phyloP scores from a whole-genome alignment of 2,888 invertebrate genomes.

The Sussaba pulchella region DNA sequence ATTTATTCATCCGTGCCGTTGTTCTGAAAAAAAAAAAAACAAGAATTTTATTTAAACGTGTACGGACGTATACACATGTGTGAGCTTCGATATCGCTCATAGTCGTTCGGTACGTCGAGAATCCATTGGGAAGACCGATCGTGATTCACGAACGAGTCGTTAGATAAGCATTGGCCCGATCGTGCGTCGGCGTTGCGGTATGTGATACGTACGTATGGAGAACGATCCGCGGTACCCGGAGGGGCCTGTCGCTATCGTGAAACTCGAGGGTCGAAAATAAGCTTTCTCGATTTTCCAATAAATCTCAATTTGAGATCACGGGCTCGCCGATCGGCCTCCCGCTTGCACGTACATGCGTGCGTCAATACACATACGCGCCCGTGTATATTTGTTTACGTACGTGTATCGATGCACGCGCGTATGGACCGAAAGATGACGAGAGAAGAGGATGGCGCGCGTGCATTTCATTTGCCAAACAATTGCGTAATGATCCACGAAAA shows the following conservation, averaged over 20 bases:
- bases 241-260: conserved; percentile 51
- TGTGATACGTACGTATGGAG: conserved; percentile 5
- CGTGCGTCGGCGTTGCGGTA: conserved; percentile 9
- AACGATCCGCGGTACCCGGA: conserved; percentile 46
- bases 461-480: conserved; percentile 81
- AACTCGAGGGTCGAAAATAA: conserved; percentile 62
- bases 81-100: conserved; percentile 5
- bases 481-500: conserved; percentile 80
- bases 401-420: conserved; percentile 1
- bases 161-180: conserved; percentile 33
- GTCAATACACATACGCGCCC: no score
- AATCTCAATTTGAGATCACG: conserved; percentile 78
- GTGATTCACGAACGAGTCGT: conserved; percentile 48
- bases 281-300: conserved; percentile 78
- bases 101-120: conserved; percentile 16
- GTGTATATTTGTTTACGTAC: no score
- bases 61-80: not conserved
- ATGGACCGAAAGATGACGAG: conserved; percentile 29
- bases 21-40: conserved; percentile 3
- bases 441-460: conserved; percentile 44
- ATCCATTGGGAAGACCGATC: conserved; percentile 39
- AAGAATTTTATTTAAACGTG: not conserved
- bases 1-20: conserved; percentile 18
- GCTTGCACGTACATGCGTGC: conserved; percentile 8
- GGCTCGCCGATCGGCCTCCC: conserved; percentile 1